Evolutionary conservation across 2,888 invertebrate genomes (phyloP).

Genomic region (Choristoneura rosaceana): DNA sequence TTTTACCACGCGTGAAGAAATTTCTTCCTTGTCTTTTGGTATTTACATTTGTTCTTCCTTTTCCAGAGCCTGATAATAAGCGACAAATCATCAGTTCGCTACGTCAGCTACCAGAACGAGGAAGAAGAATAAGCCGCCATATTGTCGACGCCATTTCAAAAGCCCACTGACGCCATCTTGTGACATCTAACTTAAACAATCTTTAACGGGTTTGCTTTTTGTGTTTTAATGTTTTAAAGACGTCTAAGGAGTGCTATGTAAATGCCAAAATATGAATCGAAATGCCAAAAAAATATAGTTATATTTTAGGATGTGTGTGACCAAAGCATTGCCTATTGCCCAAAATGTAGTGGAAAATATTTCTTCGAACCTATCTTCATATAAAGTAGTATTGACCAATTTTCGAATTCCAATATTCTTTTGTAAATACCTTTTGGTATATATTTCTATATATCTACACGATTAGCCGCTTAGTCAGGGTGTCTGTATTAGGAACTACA

Average conservation of each 20-base stretch:
- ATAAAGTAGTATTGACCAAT: constrained; percentile 53
- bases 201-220: constrained; percentile 34
- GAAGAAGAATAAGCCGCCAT: constrained; percentile 88
- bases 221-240: constrained; percentile 37
- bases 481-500: constrained; percentile 50
- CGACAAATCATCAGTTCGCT: constrained; percentile 96
- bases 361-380: constrained; percentile 51
- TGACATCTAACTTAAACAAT: constrained; percentile 42
- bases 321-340: constrained; percentile 51
- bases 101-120: constrained; percentile 97
- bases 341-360: constrained; percentile 57
- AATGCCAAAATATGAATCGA: constrained; percentile 36
- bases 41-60: constrained; percentile 20
- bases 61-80: constrained; percentile 94
- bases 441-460: constrained; percentile 43
- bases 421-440: constrained; percentile 44
- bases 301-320: constrained; percentile 42
- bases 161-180: constrained; percentile 47
- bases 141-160: constrained; percentile 62
- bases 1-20: no score
- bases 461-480: constrained; percentile 62
- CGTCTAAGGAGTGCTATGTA: constrained; percentile 48
- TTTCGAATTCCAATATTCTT: constrained; percentile 44
- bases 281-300: constrained; percentile 11
- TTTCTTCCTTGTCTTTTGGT: no score